phyloP scores from a whole-genome alignment of 2,113 vertebrate species.

The Carassius carassius region DNA sequence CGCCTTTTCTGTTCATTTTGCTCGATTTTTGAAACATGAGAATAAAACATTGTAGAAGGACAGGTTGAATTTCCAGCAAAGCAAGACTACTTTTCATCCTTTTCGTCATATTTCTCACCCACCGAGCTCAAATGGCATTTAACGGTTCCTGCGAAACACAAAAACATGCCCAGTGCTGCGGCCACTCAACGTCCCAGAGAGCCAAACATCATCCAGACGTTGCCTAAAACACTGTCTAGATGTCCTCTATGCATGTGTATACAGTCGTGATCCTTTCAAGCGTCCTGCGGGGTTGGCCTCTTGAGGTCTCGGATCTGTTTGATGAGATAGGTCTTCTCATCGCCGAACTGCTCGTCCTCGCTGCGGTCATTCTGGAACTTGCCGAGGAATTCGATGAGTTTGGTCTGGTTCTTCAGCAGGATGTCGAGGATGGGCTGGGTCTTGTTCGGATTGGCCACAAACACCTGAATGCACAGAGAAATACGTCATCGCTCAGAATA shows the following conservation, averaged over 20 bases:
- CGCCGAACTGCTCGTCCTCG: conserved; percentile 96
- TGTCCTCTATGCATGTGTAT: conserved; percentile 56
- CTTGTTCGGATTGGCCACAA: conserved; percentile 90
- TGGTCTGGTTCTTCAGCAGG: conserved; percentile 87
- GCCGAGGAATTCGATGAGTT: conserved; percentile 88
- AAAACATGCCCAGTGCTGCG: conserved; percentile 30
- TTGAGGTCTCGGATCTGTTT: conserved; percentile 99
- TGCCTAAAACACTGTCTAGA: conserved; percentile 40
- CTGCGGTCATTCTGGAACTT: conserved; percentile 94
- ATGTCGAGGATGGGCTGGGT: conserved; percentile 87
- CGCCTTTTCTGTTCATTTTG: conserved; percentile 70
- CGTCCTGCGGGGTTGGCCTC: conserved; percentile 91
- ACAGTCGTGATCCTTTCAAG: conserved; percentile 72
- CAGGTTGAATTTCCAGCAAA: conserved; percentile 46
- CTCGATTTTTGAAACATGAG: conserved; percentile 66
- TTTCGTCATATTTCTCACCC: conserved; percentile 52
- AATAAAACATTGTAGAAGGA: conserved; percentile 72
- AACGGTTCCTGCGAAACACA: conserved; percentile 68
- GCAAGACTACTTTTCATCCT: conserved; percentile 76
- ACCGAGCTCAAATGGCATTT: conserved; percentile 79
- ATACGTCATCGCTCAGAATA: no score
- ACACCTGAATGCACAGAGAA: conserved; percentile 75
- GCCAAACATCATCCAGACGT: conserved; percentile 68
- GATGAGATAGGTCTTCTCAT: conserved; percentile 98
- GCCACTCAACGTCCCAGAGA: conserved; percentile 25